These are phyloP conservation scores for Datnioides undecimradiatus DNA, from an alignment of 2,113 vertebrate species.

Conservation along the genomic window DNA sequence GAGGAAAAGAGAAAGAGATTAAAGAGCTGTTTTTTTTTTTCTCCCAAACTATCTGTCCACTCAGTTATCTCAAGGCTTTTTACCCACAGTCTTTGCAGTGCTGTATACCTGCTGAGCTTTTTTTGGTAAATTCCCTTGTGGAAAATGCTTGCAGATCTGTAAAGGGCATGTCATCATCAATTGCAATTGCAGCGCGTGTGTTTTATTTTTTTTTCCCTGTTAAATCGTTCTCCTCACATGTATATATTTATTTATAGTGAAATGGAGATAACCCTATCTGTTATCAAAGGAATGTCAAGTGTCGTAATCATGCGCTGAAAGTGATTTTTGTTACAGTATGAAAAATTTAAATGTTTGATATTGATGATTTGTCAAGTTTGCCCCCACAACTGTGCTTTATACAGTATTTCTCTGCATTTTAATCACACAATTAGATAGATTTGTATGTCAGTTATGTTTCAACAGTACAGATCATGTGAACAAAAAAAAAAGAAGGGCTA, in stretches of 20 bases:
- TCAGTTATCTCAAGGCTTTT: neutral
- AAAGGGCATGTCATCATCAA: conserved; percentile 34
- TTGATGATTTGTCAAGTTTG: neutral
- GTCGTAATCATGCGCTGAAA: neutral
- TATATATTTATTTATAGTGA: too few species aligned
- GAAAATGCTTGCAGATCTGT: neutral
- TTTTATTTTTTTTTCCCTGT: too few species aligned
- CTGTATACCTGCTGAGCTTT: too few species aligned
- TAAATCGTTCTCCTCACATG: too few species aligned
- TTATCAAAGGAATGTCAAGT: neutral
- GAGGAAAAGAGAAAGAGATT: too few species aligned
- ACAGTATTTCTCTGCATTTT: neutral
- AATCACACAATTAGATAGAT: too few species aligned
- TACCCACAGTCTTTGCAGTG: neutral
- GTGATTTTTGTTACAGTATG: neutral
- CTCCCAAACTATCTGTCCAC: too few species aligned
- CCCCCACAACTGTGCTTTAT: too few species aligned
- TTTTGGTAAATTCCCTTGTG: too few species aligned
- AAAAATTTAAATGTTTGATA: neutral
- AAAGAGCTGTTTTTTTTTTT: too few species aligned
- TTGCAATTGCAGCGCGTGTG: too few species aligned
- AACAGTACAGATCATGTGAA: neutral
- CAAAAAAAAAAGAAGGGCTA: neutral
- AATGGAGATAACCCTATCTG: too few species aligned
- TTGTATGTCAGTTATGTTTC: neutral